Evolutionary conservation across 2,113 vertebrate genomes (phyloP).

Genomic region (Dendropsophus ebraccatus): DNA sequence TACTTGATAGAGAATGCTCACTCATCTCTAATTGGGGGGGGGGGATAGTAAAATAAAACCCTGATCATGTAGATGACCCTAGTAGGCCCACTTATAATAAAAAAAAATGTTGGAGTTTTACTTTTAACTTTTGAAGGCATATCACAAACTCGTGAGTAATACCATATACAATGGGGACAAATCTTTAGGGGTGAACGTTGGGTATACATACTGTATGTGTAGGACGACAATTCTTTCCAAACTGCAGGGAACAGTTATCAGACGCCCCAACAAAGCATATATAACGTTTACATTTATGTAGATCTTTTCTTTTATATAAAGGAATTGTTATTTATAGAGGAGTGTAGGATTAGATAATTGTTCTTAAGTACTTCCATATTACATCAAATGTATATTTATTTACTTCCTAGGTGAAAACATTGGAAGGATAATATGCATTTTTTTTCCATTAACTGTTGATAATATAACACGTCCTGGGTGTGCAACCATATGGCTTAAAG

Average conservation of each 20-base stretch:
- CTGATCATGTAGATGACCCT: too few relatives aligned
- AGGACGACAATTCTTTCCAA: conserved; percentile 2
- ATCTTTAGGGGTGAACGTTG: not conserved
- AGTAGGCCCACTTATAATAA: too few relatives aligned
- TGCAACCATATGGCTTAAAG: too few relatives aligned
- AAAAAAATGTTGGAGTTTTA: too few relatives aligned
- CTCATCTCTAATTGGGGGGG: too few relatives aligned
- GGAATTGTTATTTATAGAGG: not conserved
- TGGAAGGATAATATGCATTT: not conserved
- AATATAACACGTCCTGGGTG: not conserved
- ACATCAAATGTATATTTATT: not conserved
- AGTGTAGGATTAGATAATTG: not conserved
- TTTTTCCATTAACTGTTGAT: not conserved
- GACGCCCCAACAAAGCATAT: not conserved
- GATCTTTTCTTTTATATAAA: not conserved
- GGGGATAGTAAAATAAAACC: too few relatives aligned
- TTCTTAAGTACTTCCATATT: not conserved
- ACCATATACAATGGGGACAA: not conserved
- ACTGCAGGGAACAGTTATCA: not conserved
- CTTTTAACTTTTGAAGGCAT: too few relatives aligned
- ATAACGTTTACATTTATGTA: not conserved
- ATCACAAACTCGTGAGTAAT: too few relatives aligned
- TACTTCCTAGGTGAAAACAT: not conserved
- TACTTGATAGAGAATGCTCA: too few relatives aligned
- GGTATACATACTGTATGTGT: conserved; percentile 2